Base-by-base conservation (phyloP, 1,140 invertebrate species). In the Rhyzopertha dominica region DNA sequence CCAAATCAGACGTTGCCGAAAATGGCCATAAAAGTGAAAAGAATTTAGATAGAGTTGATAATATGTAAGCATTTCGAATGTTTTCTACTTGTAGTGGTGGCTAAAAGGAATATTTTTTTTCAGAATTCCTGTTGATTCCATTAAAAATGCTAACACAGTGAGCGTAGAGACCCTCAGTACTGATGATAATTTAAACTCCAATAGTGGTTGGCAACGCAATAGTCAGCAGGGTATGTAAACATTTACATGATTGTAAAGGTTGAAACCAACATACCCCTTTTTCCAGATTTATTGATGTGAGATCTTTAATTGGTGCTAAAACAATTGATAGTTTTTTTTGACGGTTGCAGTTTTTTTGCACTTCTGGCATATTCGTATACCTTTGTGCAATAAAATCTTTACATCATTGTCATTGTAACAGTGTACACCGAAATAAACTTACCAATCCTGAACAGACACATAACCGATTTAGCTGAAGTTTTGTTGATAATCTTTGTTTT, bases 111-210 rank as follows among this genome's bases (percentile, higher is more conserved):
- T 47, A 34, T 45, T 24, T 30, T 3, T 42, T 65, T 66, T 47
- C 53, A 66, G 64, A 50, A 66, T 66, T 49, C 55, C 61, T 43
- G 61, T 75, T 66, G 76, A 79, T 55, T 68, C 71, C 54, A 65
- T 78, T 57, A 77, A 73, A 68, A 76, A 75, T 70, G 74, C 70
- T 63, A 70, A 69, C 51, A 72, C 70, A 52, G 56, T 69, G 42
- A 58, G 58, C 17, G 56, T 56, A 44, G 67, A 68, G 43, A 61
- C 61, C 30, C 54, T 69, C 56, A 64, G 63, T 53, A 68, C 60
- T 51, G 62, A 66, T 51, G 68, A 70, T 61, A 66, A 65, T 36
- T 53, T 70, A 51, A 70, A 70, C 62, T 70, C 67, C 55, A 71
- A 71, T 61, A 67, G 67, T 54, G 46, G 64, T 29, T 66, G 64